Evolutionary conservation across 1,140 invertebrate species (phyloP).

Genomic region (Proctacanthus coquilletti): DNA sequence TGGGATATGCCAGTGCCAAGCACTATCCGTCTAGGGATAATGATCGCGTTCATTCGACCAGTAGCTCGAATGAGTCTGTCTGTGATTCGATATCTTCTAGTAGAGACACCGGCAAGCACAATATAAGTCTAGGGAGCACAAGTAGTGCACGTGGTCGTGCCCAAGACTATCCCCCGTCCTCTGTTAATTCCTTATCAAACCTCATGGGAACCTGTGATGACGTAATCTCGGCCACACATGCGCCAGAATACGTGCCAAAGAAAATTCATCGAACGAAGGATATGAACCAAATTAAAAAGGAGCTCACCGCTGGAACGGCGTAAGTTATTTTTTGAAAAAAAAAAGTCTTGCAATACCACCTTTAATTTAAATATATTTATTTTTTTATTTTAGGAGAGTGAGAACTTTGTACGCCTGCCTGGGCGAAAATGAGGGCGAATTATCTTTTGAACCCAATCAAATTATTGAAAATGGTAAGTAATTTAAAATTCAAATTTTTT

Average conservation of each 20-base stretch:
- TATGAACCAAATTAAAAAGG: constrained; percentile 25
- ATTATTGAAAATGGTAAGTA: constrained; percentile 88
- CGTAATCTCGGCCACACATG: constrained; percentile 21
- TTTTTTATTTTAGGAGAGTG: constrained; percentile 45
- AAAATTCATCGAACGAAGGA: constrained; percentile 29
- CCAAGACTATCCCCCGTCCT: constrained; percentile 17
- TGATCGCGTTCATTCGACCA: constrained; percentile 33
- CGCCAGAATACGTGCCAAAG: constrained; percentile 23
- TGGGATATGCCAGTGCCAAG: constrained; percentile 18
- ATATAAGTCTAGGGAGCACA: constrained; percentile 9
- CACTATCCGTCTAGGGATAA: constrained; percentile 15
- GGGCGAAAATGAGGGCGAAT: constrained; percentile 89
- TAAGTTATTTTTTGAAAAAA: constrained; percentile 12
- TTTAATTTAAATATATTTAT: constrained; percentile 3
- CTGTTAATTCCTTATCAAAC: constrained; percentile 16
- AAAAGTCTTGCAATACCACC: neutral
- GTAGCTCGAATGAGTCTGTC: constrained; percentile 59
- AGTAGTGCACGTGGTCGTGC: constrained; percentile 10
- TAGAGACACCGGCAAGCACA: constrained; percentile 16
- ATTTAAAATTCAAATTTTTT: neutral
- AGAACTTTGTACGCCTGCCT: constrained; percentile 88
- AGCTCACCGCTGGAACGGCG: constrained; percentile 24
- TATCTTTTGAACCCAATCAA: constrained; percentile 96
- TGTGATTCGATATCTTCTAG: constrained; percentile 40
- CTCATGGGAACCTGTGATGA: constrained; percentile 18